Conservation (phyloP, 92 coral and sea anemone species). For the Phenganax marumi region DNA sequence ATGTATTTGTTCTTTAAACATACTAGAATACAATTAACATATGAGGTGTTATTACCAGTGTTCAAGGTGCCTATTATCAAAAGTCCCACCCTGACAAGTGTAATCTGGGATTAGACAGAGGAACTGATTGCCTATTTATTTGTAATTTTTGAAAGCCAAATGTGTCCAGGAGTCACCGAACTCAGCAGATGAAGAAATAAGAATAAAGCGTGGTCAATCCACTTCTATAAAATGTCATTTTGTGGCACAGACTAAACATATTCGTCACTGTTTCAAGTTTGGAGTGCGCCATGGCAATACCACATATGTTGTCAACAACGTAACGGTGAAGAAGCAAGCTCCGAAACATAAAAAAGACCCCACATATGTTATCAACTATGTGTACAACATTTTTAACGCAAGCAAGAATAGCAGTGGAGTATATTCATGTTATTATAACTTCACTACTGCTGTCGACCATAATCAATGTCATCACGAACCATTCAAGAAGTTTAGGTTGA, state of each 20-base stretch:
- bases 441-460: neutral
- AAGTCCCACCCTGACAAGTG: no score
- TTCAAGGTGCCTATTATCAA: no score
- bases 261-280: neutral
- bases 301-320: neutral
- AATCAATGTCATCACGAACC: neutral
- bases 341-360: neutral
- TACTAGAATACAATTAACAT: no score
- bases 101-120: no score
- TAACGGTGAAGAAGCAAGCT: neutral
- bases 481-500: neutral
- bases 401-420: neutral
- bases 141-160: neutral
- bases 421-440: neutral
- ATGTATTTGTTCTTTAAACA: no score
- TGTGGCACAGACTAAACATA: neutral
- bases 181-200: neutral
- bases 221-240: neutral
- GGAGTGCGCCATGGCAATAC: neutral
- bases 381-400: slow-evolving; percentile 2
- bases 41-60: no score
- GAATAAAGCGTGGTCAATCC: neutral
- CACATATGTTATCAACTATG: neutral
- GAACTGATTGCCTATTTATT: neutral
- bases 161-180: neutral